Evolutionary conservation across 2,888 invertebrate species (phyloP).

Genomic region (Ypsolopha scabrella): DNA sequence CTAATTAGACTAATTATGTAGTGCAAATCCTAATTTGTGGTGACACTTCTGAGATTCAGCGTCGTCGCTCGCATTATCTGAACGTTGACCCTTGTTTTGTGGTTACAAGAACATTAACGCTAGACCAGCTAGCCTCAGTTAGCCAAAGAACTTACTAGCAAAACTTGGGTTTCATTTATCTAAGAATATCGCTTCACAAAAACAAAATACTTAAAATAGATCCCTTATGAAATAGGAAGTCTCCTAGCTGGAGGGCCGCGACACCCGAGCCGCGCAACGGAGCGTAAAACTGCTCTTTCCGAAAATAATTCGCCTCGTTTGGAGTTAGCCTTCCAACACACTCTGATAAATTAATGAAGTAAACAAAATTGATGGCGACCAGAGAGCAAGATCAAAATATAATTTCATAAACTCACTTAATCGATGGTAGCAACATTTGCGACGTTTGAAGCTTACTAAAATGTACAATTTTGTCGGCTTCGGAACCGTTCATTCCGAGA

Average conservation of each 20-base stretch:
- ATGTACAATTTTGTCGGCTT: too few relatives aligned
- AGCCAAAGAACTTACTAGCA: too few relatives aligned
- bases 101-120: background rate
- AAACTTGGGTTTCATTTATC: too few relatives aligned
- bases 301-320: slow-evolving; percentile 9
- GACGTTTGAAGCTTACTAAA: too few relatives aligned
- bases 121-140: too few relatives aligned
- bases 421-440: background rate
- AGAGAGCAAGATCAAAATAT: background rate
- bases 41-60: too few relatives aligned
- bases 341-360: slow-evolving; percentile 21
- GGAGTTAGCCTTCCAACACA: slow-evolving; percentile 4
- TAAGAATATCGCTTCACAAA: background rate
- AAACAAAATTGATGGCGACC: background rate
- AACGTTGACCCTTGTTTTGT: background rate
- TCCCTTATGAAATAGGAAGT: slow-evolving; percentile 3
- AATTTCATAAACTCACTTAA: background rate
- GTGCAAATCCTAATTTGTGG: too few relatives aligned
- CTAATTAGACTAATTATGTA: too few relatives aligned
- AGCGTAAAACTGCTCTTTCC: slow-evolving; percentile 3
- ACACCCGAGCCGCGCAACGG: slow-evolving; percentile 8
- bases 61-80: too few relatives aligned
- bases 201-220: background rate
- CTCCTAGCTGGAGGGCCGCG: background rate
- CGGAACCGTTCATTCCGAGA: too few relatives aligned